Evolutionary conservation across 2,888 invertebrate genomes (phyloP).

Genomic region (Euproctis similis): DNA sequence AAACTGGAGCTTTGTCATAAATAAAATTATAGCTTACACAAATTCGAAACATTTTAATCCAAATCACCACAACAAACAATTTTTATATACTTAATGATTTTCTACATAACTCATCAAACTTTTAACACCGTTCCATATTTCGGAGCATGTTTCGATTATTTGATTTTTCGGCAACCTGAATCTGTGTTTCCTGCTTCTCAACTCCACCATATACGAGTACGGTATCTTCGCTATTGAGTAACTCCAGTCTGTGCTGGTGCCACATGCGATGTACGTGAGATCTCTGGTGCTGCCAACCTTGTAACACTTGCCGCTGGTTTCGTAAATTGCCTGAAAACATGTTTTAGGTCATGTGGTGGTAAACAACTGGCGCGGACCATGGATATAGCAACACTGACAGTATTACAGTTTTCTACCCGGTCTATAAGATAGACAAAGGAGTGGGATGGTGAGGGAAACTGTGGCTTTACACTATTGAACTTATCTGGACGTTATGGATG

Average conservation of each 20-base stretch:
- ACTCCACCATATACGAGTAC: constrained; percentile 62
- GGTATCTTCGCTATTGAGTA: constrained; percentile 62
- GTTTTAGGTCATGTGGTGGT: too few relatives aligned
- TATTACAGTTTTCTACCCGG: too few relatives aligned
- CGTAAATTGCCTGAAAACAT: constrained; percentile 56
- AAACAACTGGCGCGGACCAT: too few relatives aligned
- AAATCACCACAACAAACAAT: too few relatives aligned
- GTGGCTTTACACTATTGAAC: too few relatives aligned
- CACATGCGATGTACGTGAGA: constrained; percentile 59
- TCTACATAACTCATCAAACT: constrained; percentile 56
- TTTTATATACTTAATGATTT: constrained; percentile 23
- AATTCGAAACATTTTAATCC: too few relatives aligned
- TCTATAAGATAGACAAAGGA: too few relatives aligned
- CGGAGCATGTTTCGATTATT: constrained; percentile 50
- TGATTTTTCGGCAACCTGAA: constrained; percentile 56
- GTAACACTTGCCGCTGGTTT: constrained; percentile 51
- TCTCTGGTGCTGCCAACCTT: constrained; percentile 65
- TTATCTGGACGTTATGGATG: too few relatives aligned
- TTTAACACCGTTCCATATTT: constrained; percentile 51
- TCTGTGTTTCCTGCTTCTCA: constrained; percentile 49
- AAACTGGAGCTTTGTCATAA: too few relatives aligned
- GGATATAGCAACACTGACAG: too few relatives aligned
- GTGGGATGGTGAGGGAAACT: too few relatives aligned
- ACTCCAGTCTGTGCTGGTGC: constrained; percentile 66
- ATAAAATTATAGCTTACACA: too few relatives aligned